Evolutionary conservation across 1,140 invertebrate species (phyloP).

Genomic region (Calephelis virginiensis): DNA sequence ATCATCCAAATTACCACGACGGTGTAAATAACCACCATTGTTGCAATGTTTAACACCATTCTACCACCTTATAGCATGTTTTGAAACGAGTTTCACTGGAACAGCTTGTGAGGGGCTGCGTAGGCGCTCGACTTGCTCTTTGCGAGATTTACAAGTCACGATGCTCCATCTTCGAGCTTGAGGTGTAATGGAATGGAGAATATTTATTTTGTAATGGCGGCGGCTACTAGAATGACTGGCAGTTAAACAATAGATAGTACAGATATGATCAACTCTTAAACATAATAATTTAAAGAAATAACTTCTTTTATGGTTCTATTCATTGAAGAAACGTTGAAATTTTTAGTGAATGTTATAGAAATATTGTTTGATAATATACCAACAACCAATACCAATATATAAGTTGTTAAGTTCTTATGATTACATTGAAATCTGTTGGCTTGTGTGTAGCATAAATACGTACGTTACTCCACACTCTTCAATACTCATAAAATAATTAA

Average conservation of each 20-base stretch:
- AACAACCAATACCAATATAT: no score
- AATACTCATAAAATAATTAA: no score
- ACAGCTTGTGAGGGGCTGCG: constrained; percentile 23
- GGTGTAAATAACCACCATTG: constrained; percentile 19
- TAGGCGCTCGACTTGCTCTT: constrained; percentile 30
- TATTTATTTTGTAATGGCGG: constrained; percentile 45
- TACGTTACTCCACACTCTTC: no score
- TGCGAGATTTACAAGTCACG: constrained; percentile 41
- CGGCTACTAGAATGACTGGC: constrained; percentile 42
- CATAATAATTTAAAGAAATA: constrained; percentile 13
- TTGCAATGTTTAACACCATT: constrained; percentile 24
- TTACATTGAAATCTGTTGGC: no score
- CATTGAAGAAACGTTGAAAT: not conserved
- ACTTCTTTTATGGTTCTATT: constrained; percentile 3
- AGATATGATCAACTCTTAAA: constrained; percentile 16
- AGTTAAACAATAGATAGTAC: constrained; percentile 36
- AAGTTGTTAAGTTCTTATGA: no score
- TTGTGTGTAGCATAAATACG: no score
- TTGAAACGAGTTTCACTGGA: constrained; percentile 44
- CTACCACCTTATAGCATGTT: constrained; percentile 28
- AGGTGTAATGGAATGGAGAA: constrained; percentile 44
- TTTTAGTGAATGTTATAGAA: not conserved
- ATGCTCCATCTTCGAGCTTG: constrained; percentile 37
- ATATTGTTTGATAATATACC: not conserved
- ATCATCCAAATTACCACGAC: constrained; percentile 19